Evolutionary conservation across 2,888 invertebrate species (phyloP).

Genomic region (Pammene fasciana): DNA sequence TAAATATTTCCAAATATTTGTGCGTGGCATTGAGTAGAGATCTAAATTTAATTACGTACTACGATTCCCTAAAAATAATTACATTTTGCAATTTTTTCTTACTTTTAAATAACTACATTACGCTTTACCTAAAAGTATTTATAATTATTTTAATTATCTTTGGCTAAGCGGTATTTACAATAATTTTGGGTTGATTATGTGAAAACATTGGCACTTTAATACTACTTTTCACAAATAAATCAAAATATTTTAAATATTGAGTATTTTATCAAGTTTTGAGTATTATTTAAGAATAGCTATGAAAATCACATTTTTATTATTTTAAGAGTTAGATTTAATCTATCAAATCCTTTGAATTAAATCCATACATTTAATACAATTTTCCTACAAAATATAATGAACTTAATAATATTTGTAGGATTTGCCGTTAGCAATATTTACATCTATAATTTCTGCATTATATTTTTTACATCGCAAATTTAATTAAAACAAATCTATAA

Average conservation of each 20-base stretch:
- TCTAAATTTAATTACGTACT: slow-evolving; percentile 51
- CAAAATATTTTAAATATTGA: not conserved
- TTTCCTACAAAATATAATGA: slow-evolving; percentile 17
- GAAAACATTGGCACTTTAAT: slow-evolving; percentile 34
- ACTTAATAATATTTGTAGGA: slow-evolving; percentile 11
- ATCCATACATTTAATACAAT: slow-evolving; percentile 20
- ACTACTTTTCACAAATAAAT: slow-evolving; percentile 23
- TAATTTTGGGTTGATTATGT: slow-evolving; percentile 37
- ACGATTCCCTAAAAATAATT: slow-evolving; percentile 44
- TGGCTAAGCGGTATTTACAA: slow-evolving; percentile 76
- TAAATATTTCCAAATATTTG: slow-evolving; percentile 58
- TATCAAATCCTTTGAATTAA: slow-evolving; percentile 41
- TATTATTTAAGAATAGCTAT: slow-evolving; percentile 19
- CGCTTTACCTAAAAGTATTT: slow-evolving; percentile 48
- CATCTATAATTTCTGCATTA: slow-evolving; percentile 8
- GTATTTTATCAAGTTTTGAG: slow-evolving; percentile 21
- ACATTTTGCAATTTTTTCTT: slow-evolving; percentile 32
- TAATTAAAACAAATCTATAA: not conserved
- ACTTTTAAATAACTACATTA: slow-evolving; percentile 41
- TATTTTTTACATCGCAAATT: slow-evolving; percentile 21
- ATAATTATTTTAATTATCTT: slow-evolving; percentile 67
- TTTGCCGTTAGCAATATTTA: slow-evolving; percentile 26
- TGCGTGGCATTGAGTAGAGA: slow-evolving; percentile 56
- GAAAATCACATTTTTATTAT: slow-evolving; percentile 35
- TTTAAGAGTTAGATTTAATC: slow-evolving; percentile 22